A percentile compares a stretch with the other conserved stretches of the same genome.
Evolutionary conservation across 2,888 invertebrate genomes (phyloP).

Genomic region (Liodrosophila aerea): DNA sequence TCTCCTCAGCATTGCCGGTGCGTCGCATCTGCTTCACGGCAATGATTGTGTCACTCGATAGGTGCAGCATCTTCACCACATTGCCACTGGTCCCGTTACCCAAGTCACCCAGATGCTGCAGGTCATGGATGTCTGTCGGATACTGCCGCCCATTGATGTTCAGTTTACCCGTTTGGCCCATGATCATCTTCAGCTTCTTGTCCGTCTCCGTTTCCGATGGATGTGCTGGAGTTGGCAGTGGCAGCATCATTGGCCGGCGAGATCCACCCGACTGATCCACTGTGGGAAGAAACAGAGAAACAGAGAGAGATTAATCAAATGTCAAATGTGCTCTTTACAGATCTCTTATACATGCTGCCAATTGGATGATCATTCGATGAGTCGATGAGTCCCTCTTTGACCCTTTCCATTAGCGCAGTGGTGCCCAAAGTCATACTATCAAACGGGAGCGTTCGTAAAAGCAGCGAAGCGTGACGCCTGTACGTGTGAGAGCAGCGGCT

Average conservation of each 20-base stretch:
- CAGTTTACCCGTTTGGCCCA: conserved; percentile 95
- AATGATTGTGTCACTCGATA: conserved; percentile 91
- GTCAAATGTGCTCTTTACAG: too few species aligned
- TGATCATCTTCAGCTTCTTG: conserved; percentile 93
- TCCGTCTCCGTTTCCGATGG: conserved; percentile 90
- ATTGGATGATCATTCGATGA: too few species aligned
- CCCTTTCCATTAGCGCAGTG: too few species aligned
- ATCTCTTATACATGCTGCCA: too few species aligned
- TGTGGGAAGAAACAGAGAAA: conserved; percentile 22
- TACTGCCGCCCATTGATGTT: conserved; percentile 91
- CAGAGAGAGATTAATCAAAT: neutral
- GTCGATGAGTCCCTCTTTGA: too few species aligned
- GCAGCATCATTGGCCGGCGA: conserved; percentile 84
- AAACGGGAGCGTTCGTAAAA: too few species aligned
- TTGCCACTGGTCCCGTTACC: conserved; percentile 98
- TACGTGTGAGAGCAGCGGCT: too few species aligned
- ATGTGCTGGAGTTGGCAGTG: conserved; percentile 84
- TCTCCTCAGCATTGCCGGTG: conserved; percentile 97
- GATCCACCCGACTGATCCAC: conserved; percentile 84
- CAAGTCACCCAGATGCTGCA: conserved; percentile 93
- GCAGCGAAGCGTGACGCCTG: too few species aligned
- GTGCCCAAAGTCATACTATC: too few species aligned
- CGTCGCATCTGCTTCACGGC: conserved; percentile 99
- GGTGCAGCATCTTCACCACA: conserved; percentile 97
- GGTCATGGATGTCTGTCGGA: conserved; percentile 91